phyloP scores from a whole-genome alignment of 2,113 vertebrate genomes.

The Eupsittula cactorum region DNA sequence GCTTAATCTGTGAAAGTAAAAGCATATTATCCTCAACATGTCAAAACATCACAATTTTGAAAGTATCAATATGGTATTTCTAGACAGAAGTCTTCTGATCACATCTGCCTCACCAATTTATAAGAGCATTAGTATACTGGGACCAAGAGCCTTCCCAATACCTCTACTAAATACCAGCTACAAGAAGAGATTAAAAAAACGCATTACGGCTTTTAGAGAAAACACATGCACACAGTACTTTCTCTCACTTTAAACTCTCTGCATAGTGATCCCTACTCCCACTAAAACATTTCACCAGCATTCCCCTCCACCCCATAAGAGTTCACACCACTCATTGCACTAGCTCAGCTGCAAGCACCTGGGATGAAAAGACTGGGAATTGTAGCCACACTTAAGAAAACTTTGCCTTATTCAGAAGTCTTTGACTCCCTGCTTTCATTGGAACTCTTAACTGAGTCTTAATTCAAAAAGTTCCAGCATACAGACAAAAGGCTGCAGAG shows the following conservation, averaged over 20 bases:
- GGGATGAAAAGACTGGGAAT: neutral
- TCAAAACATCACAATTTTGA: neutral
- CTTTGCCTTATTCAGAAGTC: neutral
- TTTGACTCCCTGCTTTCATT: neutral
- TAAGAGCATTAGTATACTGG: neutral
- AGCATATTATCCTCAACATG: neutral
- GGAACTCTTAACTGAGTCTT: neutral
- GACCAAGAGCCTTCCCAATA: neutral
- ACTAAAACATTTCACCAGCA: neutral
- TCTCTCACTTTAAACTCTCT: neutral
- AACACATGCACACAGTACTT: neutral
- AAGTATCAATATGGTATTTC: neutral
- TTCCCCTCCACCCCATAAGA: neutral
- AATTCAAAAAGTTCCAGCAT: neutral
- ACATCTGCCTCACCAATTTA: neutral
- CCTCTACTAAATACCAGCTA: neutral
- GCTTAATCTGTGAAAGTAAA: constrained; percentile 87
- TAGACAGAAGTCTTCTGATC: neutral
- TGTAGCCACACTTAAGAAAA: neutral
- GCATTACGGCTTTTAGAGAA: neutral
- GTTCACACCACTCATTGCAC: fast-evolving
- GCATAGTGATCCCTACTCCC: neutral
- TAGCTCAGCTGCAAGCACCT: neutral
- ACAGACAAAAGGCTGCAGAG: neutral
- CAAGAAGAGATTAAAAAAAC: neutral